A percentile compares a stretch with the other conserved stretches of the same genome.
Conservation (phyloP, 2,797 vertebrate genomes). For the Acipenser oxyrinchus region DNA sequence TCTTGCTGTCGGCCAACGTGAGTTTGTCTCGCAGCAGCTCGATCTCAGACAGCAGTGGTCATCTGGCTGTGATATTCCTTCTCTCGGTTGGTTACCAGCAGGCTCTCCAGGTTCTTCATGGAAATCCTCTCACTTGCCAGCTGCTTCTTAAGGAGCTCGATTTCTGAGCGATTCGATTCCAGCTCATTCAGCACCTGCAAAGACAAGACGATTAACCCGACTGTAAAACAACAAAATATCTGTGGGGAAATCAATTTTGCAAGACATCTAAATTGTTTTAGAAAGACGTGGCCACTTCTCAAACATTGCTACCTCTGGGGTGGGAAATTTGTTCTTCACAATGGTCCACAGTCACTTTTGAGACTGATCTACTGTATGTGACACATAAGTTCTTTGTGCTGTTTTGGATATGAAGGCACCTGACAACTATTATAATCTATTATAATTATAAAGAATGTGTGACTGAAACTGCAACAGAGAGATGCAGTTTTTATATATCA, state of each 20-base stretch:
- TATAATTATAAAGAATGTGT: too few relatives aligned
- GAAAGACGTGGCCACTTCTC: too few relatives aligned
- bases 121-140: conserved; percentile 57
- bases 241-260: neutral
- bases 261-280: too few relatives aligned
- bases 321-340: too few relatives aligned
- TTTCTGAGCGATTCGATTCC: conserved; percentile 51
- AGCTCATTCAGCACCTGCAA: conserved; percentile 53
- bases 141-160: conserved; percentile 60
- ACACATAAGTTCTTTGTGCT: too few relatives aligned
- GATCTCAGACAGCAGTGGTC: conserved; percentile 54
- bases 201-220: neutral
- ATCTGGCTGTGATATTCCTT: conserved; percentile 52
- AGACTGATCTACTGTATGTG: too few relatives aligned
- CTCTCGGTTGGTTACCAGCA: conserved; percentile 49
- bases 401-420: too few relatives aligned
- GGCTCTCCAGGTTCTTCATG: conserved; percentile 55
- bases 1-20: conserved; percentile 53
- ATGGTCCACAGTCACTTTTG: too few relatives aligned
- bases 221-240: neutral
- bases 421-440: too few relatives aligned
- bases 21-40: conserved; percentile 63
- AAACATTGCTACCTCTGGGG: too few relatives aligned
- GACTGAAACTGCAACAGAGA: too few relatives aligned
- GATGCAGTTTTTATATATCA: too few relatives aligned